Evolutionary conservation across 2,797 vertebrate species (phyloP).

Genomic region (Masticophis lateralis): DNA sequence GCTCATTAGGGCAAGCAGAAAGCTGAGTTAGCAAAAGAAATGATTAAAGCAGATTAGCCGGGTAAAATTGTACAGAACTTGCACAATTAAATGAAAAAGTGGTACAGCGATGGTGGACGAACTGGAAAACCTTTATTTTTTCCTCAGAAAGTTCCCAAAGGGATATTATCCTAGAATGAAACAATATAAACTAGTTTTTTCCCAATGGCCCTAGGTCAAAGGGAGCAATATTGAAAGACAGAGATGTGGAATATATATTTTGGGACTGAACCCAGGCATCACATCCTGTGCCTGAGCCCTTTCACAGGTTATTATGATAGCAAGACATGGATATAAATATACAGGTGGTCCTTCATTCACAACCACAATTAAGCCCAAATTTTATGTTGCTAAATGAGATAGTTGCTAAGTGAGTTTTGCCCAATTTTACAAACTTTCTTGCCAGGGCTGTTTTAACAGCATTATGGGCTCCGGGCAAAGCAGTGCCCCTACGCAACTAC

Average conservation of each 20-base stretch:
- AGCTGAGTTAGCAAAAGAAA: slow-evolving; percentile 26
- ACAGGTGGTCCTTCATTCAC: background rate
- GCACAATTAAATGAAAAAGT: background rate
- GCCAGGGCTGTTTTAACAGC: no score
- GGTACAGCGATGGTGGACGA: background rate
- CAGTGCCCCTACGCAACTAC: no score
- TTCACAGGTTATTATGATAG: background rate
- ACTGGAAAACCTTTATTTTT: background rate
- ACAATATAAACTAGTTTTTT: background rate
- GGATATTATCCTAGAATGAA: background rate
- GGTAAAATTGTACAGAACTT: slow-evolving; percentile 7
- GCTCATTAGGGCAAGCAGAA: slow-evolving; percentile 25
- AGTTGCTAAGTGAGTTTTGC: background rate
- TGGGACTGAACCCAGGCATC: background rate
- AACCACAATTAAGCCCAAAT: background rate
- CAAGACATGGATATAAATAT: background rate
- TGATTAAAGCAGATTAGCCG: slow-evolving; percentile 18
- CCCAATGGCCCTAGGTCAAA: background rate
- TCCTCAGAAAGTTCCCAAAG: background rate
- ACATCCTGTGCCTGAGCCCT: background rate
- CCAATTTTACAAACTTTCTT: background rate
- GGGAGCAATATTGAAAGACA: background rate
- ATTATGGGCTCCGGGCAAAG: no score
- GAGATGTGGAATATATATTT: background rate
- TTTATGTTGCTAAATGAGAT: background rate